Evolutionary conservation across 2,888 invertebrate genomes (phyloP).

Genomic region (Entomobrya proxima): DNA sequence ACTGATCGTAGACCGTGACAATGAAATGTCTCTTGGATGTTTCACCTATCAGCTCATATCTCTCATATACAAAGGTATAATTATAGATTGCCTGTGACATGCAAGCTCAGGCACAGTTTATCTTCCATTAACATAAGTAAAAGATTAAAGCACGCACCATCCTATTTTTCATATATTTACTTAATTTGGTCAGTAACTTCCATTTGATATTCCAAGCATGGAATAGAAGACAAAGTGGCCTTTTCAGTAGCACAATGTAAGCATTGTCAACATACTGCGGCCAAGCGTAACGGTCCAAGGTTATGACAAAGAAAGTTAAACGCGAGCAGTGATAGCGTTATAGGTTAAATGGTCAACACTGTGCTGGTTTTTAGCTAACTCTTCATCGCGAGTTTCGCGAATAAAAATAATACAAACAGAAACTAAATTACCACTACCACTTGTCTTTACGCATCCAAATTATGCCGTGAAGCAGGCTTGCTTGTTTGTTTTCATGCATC

Average conservation of each 20-base stretch:
- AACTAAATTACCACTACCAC: too few relatives aligned
- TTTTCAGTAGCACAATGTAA: too few relatives aligned
- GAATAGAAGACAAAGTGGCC: not conserved
- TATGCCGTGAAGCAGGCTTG: too few relatives aligned
- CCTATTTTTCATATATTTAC: not conserved
- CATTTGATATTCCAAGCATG: not conserved
- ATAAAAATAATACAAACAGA: too few relatives aligned
- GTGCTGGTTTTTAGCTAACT: not conserved
- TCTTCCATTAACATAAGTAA: not conserved
- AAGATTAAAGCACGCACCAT: not conserved
- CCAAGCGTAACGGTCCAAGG: conserved; percentile 7
- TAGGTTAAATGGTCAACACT: not conserved
- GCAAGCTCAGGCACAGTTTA: not conserved
- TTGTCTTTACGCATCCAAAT: too few relatives aligned
- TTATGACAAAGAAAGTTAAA: not conserved
- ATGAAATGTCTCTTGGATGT: not conserved
- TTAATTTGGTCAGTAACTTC: not conserved
- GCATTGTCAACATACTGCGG: conserved; percentile 2
- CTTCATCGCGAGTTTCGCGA: too few relatives aligned
- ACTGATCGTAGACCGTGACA: not conserved
- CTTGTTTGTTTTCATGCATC: too few relatives aligned
- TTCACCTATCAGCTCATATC: not conserved
- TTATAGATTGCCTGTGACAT: conserved; percentile 9
- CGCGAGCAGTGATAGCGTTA: not conserved
- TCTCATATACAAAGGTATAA: not conserved